Percentiles rank a stretch among this genome's conserved stretches.
phyloP scores from a whole-genome alignment of 2,113 vertebrate species.

The Crypturellus undulatus region DNA sequence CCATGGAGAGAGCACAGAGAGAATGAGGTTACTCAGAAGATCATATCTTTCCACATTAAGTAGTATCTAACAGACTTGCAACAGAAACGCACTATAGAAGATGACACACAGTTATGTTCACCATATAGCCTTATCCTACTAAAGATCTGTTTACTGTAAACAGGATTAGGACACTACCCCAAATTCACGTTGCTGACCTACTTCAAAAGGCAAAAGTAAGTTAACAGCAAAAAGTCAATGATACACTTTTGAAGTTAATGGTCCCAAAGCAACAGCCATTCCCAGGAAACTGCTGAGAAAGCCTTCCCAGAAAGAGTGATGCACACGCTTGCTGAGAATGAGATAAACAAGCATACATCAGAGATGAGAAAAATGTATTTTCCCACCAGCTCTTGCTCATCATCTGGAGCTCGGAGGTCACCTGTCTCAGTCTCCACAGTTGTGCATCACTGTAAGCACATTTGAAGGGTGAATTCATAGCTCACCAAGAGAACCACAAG shows the following conservation, averaged over 20 bases:
- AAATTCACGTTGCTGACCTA: neutral
- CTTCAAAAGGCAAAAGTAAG: slow-evolving; percentile 22
- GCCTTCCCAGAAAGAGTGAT: neutral
- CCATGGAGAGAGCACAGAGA: neutral
- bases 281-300: neutral
- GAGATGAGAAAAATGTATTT: neutral
- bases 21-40: neutral
- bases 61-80: neutral
- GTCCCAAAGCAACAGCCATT: neutral
- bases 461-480: neutral
- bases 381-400: neutral
- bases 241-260: neutral
- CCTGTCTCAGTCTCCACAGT: neutral
- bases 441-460: neutral
- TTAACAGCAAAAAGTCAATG: neutral
- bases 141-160: neutral
- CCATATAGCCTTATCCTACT: neutral
- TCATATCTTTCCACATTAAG: neutral
- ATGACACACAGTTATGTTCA: neutral
- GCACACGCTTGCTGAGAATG: neutral
- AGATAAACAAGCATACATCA: neutral
- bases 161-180: neutral
- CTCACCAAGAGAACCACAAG: neutral
- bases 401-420: neutral
- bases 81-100: neutral